Conservation (phyloP, 2,113 vertebrate genomes). For the Lasiurus cinereus region DNA sequence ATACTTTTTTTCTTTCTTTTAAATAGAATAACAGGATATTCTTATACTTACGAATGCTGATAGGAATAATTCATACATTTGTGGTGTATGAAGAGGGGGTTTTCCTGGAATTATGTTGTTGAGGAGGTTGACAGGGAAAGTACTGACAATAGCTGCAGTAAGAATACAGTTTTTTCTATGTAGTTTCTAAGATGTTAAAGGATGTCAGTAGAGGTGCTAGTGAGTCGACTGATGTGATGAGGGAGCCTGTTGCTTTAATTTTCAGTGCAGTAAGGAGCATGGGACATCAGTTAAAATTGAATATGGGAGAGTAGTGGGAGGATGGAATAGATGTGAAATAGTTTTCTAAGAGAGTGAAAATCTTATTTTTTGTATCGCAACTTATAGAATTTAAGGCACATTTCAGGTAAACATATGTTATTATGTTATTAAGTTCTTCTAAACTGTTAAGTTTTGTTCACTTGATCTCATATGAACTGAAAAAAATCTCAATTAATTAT, state of each 20-base stretch:
- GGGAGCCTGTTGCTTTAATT: not conserved
- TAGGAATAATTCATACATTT: not conserved
- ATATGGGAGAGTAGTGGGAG: not conserved
- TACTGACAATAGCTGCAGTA: not conserved
- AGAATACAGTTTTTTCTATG: not conserved
- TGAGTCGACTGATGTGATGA: not conserved
- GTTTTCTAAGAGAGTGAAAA: not conserved
- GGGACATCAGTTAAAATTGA: not conserved
- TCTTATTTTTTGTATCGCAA: not conserved
- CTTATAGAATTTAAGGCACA: not conserved
- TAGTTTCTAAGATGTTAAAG: not conserved
- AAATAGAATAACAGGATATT: not conserved
- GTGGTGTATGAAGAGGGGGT: not conserved
- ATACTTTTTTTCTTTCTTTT: not conserved
- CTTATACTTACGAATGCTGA: not conserved
- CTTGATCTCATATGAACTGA: constrained; percentile 20
- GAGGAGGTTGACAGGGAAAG: not conserved
- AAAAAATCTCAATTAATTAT: constrained; percentile 57
- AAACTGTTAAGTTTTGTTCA: constrained; percentile 33
- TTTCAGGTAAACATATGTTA: not conserved
- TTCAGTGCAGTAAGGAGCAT: not conserved
- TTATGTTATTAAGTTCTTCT: not conserved
- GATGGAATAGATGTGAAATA: not conserved
- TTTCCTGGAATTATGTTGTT: not conserved
- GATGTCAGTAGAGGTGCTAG: not conserved